Conservation (phyloP, 2,888 invertebrate genomes). For the Sussaba pulchella region DNA sequence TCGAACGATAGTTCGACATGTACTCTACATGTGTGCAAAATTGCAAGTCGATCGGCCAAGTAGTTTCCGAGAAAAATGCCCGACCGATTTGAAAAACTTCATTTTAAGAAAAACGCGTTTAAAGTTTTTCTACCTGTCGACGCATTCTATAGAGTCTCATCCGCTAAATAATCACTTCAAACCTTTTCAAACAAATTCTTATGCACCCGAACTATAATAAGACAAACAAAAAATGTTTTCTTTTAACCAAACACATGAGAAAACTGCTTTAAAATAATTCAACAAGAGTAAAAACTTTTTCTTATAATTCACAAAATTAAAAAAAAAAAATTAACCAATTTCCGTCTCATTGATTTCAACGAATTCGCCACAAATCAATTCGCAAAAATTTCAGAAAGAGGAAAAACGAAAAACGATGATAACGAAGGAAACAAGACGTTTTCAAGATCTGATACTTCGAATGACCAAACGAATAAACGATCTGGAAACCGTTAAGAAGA, state of each 20-base stretch:
- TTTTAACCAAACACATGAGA: too few species aligned
- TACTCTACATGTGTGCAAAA: constrained; percentile 49
- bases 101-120: too few species aligned
- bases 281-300: not conserved
- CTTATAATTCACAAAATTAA: not conserved
- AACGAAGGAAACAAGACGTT: constrained; percentile 73
- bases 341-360: too few species aligned
- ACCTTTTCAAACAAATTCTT: too few species aligned
- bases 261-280: too few species aligned
- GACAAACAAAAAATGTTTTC: too few species aligned
- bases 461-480: constrained; percentile 70
- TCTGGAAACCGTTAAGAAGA: constrained; percentile 75
- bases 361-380: not conserved
- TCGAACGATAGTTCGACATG: constrained; percentile 2
- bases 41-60: constrained; percentile 15
- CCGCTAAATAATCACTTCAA: too few species aligned
- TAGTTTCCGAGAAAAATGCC: constrained; percentile 2
- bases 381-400: constrained; percentile 74
- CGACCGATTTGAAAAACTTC: too few species aligned
- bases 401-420: constrained; percentile 75
- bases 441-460: constrained; percentile 74
- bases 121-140: too few species aligned
- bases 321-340: too few species aligned
- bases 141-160: too few species aligned
- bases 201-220: too few species aligned